These are phyloP conservation scores for Plodia interpunctella DNA, from an alignment of 1,140 invertebrate species.

Conservation along the genomic window DNA sequence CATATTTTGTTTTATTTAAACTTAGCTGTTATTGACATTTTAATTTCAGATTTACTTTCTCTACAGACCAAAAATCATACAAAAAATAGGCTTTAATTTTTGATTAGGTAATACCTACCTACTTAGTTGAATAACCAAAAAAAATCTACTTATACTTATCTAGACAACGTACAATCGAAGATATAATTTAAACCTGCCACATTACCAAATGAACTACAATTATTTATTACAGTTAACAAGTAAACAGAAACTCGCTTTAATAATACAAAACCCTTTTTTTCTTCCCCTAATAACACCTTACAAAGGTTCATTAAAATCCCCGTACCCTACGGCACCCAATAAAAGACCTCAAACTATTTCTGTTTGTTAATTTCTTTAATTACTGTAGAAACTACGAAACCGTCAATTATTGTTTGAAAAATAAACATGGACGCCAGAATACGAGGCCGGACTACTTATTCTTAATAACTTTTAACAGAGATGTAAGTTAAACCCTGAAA, in stretches of 20 bases:
- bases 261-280: constrained; percentile 1
- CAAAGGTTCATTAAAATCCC: constrained; percentile 26
- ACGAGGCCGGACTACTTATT: constrained; percentile 56
- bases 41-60: no score
- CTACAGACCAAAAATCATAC: no score
- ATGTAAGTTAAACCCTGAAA: constrained; percentile 63
- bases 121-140: no score
- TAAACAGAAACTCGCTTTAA: background rate
- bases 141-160: no score
- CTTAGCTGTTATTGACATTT: no score
- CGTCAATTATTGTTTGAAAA: constrained; percentile 59
- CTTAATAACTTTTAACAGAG: constrained; percentile 70
- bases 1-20: no score
- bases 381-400: constrained; percentile 45
- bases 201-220: constrained; percentile 2
- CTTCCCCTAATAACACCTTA: constrained; percentile 15
- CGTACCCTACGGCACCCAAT: constrained; percentile 18
- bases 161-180: no score
- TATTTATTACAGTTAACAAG: background rate
- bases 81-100: no score
- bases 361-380: constrained; percentile 68
- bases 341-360: constrained; percentile 42
- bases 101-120: no score
- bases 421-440: constrained; percentile 48
- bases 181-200: background rate